A percentile compares a stretch with the other conserved stretches of the same genome.
Evolutionary conservation across 2,113 vertebrate species (phyloP).

Genomic region (Podilymbus podiceps): DNA sequence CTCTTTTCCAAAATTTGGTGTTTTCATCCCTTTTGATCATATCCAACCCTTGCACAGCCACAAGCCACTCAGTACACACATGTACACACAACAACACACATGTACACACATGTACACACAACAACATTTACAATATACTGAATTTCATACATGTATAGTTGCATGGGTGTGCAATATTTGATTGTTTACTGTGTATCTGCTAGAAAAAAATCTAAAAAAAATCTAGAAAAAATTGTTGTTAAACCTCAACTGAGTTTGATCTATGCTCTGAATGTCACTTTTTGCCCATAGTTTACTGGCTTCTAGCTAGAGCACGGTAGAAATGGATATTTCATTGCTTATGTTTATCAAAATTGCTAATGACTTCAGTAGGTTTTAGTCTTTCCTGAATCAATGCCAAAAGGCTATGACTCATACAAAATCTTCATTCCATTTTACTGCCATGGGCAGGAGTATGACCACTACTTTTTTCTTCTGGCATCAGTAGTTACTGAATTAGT

Average conservation of each 20-base stretch:
- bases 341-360: neutral
- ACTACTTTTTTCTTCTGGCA: neutral
- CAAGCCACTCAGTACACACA: neutral
- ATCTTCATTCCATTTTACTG: neutral
- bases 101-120: neutral
- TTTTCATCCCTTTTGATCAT: neutral
- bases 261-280: neutral
- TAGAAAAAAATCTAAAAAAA: neutral
- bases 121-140: neutral
- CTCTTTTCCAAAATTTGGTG: neutral
- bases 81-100: rapidly evolving
- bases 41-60: neutral
- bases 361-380: neutral
- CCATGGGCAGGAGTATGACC: neutral
- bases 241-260: neutral
- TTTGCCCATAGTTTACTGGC: neutral
- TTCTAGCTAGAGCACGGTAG: neutral
- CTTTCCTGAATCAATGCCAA: neutral
- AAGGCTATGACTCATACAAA: neutral
- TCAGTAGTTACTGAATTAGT: neutral
- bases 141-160: neutral
- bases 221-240: neutral
- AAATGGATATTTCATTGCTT: neutral
- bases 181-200: neutral
- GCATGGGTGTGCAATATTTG: neutral